Evolutionary conservation across 1,140 invertebrate genomes (phyloP).

Genomic region (Diachasma alloeum): DNA sequence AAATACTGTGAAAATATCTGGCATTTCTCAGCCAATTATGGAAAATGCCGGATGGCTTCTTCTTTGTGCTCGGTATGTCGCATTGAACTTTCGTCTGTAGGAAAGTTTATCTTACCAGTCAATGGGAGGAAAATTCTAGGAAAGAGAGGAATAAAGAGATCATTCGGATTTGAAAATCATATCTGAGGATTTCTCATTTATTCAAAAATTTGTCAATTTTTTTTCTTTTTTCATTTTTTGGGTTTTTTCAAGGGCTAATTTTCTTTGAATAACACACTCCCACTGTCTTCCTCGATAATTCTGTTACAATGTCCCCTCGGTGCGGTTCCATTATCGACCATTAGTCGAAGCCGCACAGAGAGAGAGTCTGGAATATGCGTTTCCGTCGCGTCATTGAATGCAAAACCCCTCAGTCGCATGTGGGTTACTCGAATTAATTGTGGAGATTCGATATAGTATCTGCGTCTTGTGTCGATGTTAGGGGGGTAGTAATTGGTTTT

Average conservation of each 20-base stretch:
- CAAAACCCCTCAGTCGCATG: neutral
- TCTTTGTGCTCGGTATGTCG: neutral
- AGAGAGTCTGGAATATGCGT: neutral
- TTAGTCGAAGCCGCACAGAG: conserved; percentile 33
- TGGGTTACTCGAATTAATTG: neutral
- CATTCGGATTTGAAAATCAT: no score
- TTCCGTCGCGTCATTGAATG: neutral
- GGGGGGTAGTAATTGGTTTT: neutral
- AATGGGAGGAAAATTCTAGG: neutral
- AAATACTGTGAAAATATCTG: neutral
- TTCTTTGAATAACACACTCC: neutral
- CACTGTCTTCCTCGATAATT: conserved; percentile 39
- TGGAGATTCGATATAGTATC: neutral
- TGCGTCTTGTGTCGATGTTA: neutral
- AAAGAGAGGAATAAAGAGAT: neutral
- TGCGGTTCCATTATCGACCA: conserved; percentile 52
- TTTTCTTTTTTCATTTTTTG: no score
- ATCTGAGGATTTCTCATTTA: no score
- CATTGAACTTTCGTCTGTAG: neutral
- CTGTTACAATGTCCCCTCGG: conserved; percentile 35
- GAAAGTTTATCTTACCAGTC: neutral
- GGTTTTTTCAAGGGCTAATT: neutral
- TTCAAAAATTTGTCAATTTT: no score
- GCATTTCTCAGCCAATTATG: neutral
- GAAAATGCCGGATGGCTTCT: neutral